phyloP scores from a whole-genome alignment of 2,888 invertebrate species.

The Cyclophora albipunctata region DNA sequence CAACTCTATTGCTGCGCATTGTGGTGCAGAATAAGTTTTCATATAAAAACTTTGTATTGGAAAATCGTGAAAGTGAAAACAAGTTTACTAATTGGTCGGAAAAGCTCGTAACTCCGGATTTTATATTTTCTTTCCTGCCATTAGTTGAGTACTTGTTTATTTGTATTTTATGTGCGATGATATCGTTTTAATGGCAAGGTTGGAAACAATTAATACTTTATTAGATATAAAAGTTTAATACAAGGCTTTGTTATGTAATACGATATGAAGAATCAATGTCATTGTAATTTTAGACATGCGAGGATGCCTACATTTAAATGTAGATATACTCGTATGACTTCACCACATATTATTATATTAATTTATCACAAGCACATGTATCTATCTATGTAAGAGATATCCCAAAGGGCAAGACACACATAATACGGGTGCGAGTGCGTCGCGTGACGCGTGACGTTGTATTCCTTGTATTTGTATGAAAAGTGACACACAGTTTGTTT shows the following conservation, averaged over 20 bases:
- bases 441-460: too few species aligned
- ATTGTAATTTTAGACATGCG: neutral
- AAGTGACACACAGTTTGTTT: too few species aligned
- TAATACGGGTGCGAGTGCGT: too few species aligned
- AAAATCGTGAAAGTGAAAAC: conserved; percentile 58
- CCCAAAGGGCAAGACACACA: too few species aligned
- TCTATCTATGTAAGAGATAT: too few species aligned
- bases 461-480: too few species aligned
- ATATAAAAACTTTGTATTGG: conserved; percentile 19
- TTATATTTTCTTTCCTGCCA: conserved; percentile 53
- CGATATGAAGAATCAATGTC: neutral
- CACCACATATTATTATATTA: too few species aligned
- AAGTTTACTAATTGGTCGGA: conserved; percentile 46
- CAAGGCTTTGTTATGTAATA: conserved; percentile 1
- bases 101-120: conserved; percentile 40
- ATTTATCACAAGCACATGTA: too few species aligned
- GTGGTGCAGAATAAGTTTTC: neutral
- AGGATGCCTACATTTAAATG: neutral
- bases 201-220: neutral
- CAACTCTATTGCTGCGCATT: conserved; percentile 5
- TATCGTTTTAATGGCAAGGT: conserved; percentile 4
- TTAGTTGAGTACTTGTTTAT: conserved; percentile 16
- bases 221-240: conserved; percentile 1
- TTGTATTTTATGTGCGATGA: neutral
- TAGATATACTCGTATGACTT: neutral